Base-by-base conservation (phyloP, 2,797 vertebrate genomes). In the Rachycentron canadum region DNA sequence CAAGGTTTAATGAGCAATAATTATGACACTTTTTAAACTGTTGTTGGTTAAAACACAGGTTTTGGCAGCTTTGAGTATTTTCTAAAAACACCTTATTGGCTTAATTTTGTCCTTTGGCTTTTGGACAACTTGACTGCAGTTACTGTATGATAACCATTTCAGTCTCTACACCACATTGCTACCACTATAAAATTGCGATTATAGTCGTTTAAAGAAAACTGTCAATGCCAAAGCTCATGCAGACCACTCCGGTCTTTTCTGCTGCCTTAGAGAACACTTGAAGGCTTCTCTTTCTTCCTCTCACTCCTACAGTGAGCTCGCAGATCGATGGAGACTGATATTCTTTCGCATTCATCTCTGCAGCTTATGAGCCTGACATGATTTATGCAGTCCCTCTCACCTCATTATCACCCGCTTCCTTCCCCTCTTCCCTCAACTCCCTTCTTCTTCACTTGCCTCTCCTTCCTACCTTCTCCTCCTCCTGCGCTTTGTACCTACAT, bases 361-460 rank as follows among this genome's bases (percentile, higher is more conserved):
- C 84, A 83, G 88, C 87, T 93, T 88, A 90, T 90, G 75, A 88
- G 90, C 67, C 86, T 43, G 89, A 89, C 83, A 86, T 93, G 92
- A 94, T 94, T 93, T 92, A 91, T 93, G 88, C 90, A 84, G 85
- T 86, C 76, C 84, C 84, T 84, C 88, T 93, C 91, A 88, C 90
- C 91, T 93, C 91, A 91, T 92, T 92, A 92, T 90, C 91, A 76
- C 83, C 82, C 84, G 80, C 84, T 79, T 89, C 84, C 80, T 74
- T 75, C 71, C 63, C 58, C 72, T 59, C 61, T 60, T 21, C 74
- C 75, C 49, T 52, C 63, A 7, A 4, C 62, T 57, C 62, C 50
- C 38, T 75, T 62, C 69, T 64, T 50, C 68, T 40, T 32, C 68
- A n/a, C 66, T 52, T 41, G 30, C 32, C 68, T 21, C 50, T 45